Percentiles rank a stretch among this genome's conserved stretches.
phyloP scores from a whole-genome alignment of 2,113 vertebrate genomes.

The Antechinus flavipes region DNA sequence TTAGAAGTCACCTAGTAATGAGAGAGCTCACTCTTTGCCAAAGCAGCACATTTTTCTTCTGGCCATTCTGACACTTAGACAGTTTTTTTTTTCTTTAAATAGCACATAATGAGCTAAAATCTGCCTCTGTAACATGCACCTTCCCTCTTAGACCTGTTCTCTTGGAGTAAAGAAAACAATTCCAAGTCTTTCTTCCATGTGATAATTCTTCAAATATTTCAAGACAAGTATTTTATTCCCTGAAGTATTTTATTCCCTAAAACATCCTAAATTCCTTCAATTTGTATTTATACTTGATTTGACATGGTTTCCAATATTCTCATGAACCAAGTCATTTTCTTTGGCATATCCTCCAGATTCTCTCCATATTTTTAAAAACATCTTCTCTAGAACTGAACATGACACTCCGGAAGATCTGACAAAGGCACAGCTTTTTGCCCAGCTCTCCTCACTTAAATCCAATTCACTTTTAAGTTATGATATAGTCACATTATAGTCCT shows the following conservation, averaged over 20 bases:
- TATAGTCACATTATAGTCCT: too few relatives aligned
- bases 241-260: not conserved
- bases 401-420: not conserved
- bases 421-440: too few relatives aligned
- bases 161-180: not conserved
- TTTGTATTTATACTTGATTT: not conserved
- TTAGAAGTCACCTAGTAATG: not conserved
- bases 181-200: not conserved
- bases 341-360: not conserved
- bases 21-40: not conserved
- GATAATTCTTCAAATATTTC: not conserved
- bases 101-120: not conserved
- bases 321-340: not conserved
- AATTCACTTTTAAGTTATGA: too few relatives aligned
- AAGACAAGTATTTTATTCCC: not conserved
- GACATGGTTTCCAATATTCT: not conserved
- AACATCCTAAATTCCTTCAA: not conserved
- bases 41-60: not conserved
- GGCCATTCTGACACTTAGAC: not conserved
- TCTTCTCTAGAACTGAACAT: not conserved
- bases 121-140: not conserved
- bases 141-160: not conserved
- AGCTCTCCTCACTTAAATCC: too few relatives aligned
- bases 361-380: not conserved
- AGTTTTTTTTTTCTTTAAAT: not conserved